Evolutionary conservation across 2,888 invertebrate species (phyloP).

Genomic region (Drosophila subsilvestris): DNA sequence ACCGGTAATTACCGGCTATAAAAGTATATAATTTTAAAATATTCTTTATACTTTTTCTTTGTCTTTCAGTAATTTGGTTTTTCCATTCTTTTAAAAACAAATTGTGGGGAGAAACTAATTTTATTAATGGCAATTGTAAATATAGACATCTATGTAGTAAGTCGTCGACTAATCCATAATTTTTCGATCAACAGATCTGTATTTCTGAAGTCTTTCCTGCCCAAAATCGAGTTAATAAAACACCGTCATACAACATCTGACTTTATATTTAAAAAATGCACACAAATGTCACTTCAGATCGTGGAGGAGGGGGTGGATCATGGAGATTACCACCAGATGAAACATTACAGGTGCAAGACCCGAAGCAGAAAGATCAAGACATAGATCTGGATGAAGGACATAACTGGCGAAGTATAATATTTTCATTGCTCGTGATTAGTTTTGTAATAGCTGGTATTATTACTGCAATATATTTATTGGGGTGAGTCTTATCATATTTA

Average conservation of each 20-base stretch:
- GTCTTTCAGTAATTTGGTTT: too few species aligned
- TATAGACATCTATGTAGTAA: background rate
- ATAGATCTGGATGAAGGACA: slow-evolving; percentile 91
- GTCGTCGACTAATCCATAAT: background rate
- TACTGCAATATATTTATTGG: slow-evolving; percentile 94
- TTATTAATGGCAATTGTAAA: background rate
- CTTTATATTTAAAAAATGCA: slow-evolving; percentile 86
- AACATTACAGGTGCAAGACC: slow-evolving; percentile 95
- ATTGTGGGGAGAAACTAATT: too few species aligned
- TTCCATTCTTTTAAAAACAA: too few species aligned
- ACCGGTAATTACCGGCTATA: too few species aligned
- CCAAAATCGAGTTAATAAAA: background rate
- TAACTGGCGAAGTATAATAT: slow-evolving; percentile 95
- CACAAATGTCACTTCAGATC: slow-evolving; percentile 94
- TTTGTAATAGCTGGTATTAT: slow-evolving; percentile 94
- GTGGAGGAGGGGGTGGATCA: slow-evolving; percentile 88
- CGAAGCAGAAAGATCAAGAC: slow-evolving; percentile 93
- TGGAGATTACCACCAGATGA: slow-evolving; percentile 97
- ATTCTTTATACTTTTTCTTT: too few species aligned
- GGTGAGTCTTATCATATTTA: slow-evolving; percentile 85
- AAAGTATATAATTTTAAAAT: too few species aligned
- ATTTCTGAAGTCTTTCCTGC: background rate
- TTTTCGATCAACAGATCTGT: background rate
- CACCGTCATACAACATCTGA: background rate
- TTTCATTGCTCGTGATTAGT: slow-evolving; percentile 93